phyloP scores from a whole-genome alignment of 2,888 invertebrate species.

The Aradus depressus region DNA sequence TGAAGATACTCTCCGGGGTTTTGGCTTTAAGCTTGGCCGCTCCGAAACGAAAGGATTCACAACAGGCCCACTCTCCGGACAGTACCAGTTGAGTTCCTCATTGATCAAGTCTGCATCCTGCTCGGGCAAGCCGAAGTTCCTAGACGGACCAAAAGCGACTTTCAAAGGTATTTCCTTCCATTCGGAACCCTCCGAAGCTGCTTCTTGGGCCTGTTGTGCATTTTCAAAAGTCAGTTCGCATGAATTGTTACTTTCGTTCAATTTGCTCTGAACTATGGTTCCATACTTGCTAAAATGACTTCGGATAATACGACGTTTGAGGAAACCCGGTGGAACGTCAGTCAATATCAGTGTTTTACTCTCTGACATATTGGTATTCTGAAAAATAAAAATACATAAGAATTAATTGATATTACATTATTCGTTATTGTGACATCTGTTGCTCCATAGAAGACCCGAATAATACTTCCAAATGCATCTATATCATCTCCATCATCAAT shows the following conservation, averaged over 20 bases:
- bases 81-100: conserved; percentile 22
- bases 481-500: no score
- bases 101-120: conserved; percentile 2
- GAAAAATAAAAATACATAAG: no score
- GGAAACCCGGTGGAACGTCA: conserved; percentile 21
- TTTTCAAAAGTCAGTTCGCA: conserved; percentile 20
- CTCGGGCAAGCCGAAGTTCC: conserved; percentile 2
- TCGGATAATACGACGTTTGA: conserved; percentile 16
- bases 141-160: conserved; percentile 11
- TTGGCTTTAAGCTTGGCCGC: no score
- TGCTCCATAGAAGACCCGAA: no score
- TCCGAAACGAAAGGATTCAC: no score
- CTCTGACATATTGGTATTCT: no score
- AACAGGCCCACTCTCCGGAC: conserved; percentile 14
- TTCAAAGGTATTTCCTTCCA: conserved; percentile 15
- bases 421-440: no score
- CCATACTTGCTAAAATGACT: conserved; percentile 24
- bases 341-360: no score
- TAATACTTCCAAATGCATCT: no score
- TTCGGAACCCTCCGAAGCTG: conserved; percentile 32
- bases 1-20: no score
- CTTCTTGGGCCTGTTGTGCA: conserved; percentile 41
- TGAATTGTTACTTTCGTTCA: conserved; percentile 13
- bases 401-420: no score
- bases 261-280: conserved; percentile 5